These are phyloP conservation scores for Morbakka virulenta DNA, from an alignment of 30 jellyfish, hydroid and myxozoan species.

Conservation along the genomic window DNA sequence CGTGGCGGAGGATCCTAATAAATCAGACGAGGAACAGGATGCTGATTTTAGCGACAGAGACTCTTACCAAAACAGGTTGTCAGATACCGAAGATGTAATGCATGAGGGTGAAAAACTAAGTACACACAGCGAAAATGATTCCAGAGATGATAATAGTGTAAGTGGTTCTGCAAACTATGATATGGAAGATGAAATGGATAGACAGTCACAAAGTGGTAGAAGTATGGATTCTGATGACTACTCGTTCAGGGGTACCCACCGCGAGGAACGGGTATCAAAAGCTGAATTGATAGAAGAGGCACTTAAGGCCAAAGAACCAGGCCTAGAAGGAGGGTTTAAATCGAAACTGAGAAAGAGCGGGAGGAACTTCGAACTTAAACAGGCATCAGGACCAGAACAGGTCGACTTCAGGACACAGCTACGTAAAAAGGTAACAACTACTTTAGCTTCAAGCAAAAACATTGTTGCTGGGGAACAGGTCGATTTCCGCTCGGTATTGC, in stretches of 20 bases:
- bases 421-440: constrained; percentile 53
- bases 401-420: constrained; percentile 86
- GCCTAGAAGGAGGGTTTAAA: constrained; percentile 81
- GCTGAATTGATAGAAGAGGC: constrained; percentile 63
- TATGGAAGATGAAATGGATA: constrained; percentile 17
- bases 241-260: not conserved
- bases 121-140: not conserved
- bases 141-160: constrained; percentile 10
- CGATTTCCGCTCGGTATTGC: constrained; percentile 79
- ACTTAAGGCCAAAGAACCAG: constrained; percentile 83
- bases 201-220: not conserved
- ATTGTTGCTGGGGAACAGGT: constrained; percentile 72
- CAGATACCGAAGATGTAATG: constrained; percentile 28
- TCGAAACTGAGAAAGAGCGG: constrained; percentile 70
- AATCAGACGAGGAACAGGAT: constrained; percentile 8
- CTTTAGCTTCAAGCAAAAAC: constrained; percentile 4
- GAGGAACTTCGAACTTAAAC: not conserved
- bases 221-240: constrained; percentile 17
- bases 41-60: not conserved
- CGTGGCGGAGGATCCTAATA: constrained; percentile 3
- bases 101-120: not conserved
- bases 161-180: constrained; percentile 8
- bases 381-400: constrained; percentile 72
- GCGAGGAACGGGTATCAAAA: constrained; percentile 9
- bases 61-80: constrained; percentile 22